A percentile compares a stretch with the other conserved stretches of the same genome.
These are phyloP conservation scores for Cossypha dichroa DNA, from an alignment of 2,797 vertebrate genomes.

Conservation along the genomic window DNA sequence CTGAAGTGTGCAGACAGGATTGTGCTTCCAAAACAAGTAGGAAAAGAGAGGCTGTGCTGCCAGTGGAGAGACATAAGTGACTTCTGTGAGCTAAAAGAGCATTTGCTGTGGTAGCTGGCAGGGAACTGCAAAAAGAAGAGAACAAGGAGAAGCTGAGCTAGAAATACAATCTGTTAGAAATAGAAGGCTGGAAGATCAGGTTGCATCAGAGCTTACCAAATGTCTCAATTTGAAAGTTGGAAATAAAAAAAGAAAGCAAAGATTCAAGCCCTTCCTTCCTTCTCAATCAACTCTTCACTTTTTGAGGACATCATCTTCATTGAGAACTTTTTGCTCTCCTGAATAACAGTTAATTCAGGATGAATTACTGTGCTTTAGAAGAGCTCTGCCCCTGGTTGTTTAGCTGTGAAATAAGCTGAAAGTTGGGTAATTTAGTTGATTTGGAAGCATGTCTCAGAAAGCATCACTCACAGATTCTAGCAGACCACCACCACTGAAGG, in stretches of 20 bases:
- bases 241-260: background rate
- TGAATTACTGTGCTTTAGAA: background rate
- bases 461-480: background rate
- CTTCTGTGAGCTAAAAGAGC: slow-evolving; percentile 2
- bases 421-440: background rate
- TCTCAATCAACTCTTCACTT: background rate
- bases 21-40: background rate
- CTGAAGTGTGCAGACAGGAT: background rate
- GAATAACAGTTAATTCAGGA: background rate
- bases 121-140: background rate
- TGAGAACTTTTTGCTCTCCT: background rate
- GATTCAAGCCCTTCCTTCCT: background rate
- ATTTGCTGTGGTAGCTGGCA: slow-evolving; percentile 2
- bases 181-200: background rate
- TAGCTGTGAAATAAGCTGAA: background rate
- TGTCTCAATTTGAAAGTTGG: background rate
- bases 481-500: background rate
- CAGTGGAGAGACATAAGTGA: background rate
- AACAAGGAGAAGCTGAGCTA: background rate
- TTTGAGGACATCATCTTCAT: background rate
- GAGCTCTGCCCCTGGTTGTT: background rate
- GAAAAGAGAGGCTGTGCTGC: background rate
- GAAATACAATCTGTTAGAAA: background rate
- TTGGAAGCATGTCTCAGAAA: background rate
- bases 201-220: background rate